Evolutionary conservation across 2,113 vertebrate genomes (phyloP).

Genomic region (Pelmatolapia mariae): DNA sequence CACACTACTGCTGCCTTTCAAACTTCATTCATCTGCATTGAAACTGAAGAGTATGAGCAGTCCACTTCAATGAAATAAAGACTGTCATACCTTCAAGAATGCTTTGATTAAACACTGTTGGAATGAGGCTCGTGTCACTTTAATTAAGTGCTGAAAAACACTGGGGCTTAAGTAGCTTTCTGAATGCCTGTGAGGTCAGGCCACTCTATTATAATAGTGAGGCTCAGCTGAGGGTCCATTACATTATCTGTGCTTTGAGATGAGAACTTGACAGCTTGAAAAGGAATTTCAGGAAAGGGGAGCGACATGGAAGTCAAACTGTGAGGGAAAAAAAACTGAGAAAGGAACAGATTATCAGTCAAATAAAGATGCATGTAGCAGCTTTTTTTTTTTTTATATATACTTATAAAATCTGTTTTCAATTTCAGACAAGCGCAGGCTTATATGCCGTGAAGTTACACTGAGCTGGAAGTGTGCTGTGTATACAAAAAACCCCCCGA

Average conservation of each 20-base stretch:
- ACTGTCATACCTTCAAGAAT: constrained; percentile 22
- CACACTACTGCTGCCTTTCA: background rate
- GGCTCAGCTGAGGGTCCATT: constrained; percentile 12
- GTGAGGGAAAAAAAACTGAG: background rate
- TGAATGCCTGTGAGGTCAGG: constrained; percentile 27
- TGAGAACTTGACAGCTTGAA: background rate
- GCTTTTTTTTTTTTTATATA: background rate
- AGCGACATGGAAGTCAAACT: background rate
- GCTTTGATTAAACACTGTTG: constrained; percentile 26
- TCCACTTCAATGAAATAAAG: background rate
- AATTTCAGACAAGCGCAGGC: background rate
- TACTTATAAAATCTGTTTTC: constrained; percentile 4
- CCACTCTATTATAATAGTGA: constrained; percentile 15
- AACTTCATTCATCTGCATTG: background rate
- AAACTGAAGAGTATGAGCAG: background rate
- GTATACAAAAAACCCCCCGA: accelerated
- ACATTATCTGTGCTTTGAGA: constrained; percentile 43
- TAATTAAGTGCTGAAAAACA: constrained; percentile 50
- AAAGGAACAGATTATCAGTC: background rate
- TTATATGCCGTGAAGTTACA: background rate
- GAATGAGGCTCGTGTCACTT: constrained; percentile 6
- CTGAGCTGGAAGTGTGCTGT: background rate
- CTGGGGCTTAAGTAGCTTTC: constrained; percentile 8
- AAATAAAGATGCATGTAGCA: background rate
- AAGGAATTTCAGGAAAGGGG: background rate